Conservation (phyloP, 2,797 vertebrate genomes). For the Furcifer pardalis region DNA sequence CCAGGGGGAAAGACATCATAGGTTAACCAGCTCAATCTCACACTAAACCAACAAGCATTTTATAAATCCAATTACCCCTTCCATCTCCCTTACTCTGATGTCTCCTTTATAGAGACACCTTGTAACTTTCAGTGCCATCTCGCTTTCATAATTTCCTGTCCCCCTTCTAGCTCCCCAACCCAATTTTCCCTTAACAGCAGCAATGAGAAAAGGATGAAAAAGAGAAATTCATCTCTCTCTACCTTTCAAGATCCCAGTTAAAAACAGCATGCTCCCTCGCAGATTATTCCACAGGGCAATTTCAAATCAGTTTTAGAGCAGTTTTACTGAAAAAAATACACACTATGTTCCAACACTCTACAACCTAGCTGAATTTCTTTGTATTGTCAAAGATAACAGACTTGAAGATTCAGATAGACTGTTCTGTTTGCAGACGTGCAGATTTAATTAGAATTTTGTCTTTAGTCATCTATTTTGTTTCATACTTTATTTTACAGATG, state of each 20-base stretch:
- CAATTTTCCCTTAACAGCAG: slow-evolving; percentile 24
- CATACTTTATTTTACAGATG: not conserved
- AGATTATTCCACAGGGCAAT: slow-evolving; percentile 51
- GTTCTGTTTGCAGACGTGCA: not conserved
- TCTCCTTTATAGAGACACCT: slow-evolving; percentile 10
- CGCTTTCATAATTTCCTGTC: slow-evolving; percentile 48
- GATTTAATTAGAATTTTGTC: not conserved
- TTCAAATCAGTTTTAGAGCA: slow-evolving; percentile 39
- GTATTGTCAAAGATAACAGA: not conserved
- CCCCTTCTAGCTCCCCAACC: slow-evolving; percentile 26
- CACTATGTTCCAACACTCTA: not conserved
- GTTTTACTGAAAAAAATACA: slow-evolving; percentile 39
- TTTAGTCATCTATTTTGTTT: too few species aligned
- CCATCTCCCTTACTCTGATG: not conserved
- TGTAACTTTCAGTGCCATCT: slow-evolving; percentile 26
- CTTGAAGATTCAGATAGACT: not conserved
- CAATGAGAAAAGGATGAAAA: slow-evolving; percentile 44
- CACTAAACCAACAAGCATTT: slow-evolving; percentile 31
- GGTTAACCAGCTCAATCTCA: slow-evolving; percentile 44
- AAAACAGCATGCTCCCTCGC: slow-evolving; percentile 49
- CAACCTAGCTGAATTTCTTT: not conserved
- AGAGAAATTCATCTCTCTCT: slow-evolving; percentile 37
- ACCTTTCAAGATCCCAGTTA: slow-evolving; percentile 26
- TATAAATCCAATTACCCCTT: not conserved
- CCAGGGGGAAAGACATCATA: not conserved